Conservation (phyloP, 2,113 vertebrate species). For the Catharus minimus region DNA sequence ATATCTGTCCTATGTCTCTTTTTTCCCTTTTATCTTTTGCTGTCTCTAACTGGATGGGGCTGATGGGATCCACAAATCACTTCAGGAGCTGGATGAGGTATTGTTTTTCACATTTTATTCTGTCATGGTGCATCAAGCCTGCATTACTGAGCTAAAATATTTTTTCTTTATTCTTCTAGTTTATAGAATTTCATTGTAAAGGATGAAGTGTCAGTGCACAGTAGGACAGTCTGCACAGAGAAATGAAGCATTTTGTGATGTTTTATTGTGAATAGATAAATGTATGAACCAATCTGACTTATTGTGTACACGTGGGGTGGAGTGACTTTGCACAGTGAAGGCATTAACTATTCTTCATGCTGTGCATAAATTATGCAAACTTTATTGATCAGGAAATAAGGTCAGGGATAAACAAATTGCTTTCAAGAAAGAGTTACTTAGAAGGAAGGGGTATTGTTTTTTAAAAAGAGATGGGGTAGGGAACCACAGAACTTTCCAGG, state of each 20-base stretch:
- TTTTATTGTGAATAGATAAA: neutral
- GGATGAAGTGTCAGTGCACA: neutral
- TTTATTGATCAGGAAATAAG: neutral
- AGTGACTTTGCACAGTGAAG: neutral
- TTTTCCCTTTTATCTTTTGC: conserved; percentile 65
- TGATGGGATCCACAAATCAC: conserved; percentile 82
- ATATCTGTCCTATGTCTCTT: conserved; percentile 75
- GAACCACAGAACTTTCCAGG: neutral
- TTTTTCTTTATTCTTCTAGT: neutral
- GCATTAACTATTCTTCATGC: neutral
- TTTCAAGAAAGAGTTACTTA: neutral
- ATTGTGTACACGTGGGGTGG: fast-evolving
- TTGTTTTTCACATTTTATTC: conserved; percentile 63
- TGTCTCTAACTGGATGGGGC: conserved; percentile 83
- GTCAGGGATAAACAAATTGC: neutral
- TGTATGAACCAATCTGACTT: neutral
- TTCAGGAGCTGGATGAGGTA: conserved; percentile 99
- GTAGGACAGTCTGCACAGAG: neutral
- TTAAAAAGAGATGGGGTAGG: neutral
- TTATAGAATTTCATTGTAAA: neutral
- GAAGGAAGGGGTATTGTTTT: neutral
- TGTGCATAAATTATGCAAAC: neutral
- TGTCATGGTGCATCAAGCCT: neutral
- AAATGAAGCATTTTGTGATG: neutral
- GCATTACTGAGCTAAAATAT: neutral